These are phyloP conservation scores for Echinometra lucunter DNA, from an alignment of 53 echinoderm and acorn worm species.

Conservation along the genomic window DNA sequence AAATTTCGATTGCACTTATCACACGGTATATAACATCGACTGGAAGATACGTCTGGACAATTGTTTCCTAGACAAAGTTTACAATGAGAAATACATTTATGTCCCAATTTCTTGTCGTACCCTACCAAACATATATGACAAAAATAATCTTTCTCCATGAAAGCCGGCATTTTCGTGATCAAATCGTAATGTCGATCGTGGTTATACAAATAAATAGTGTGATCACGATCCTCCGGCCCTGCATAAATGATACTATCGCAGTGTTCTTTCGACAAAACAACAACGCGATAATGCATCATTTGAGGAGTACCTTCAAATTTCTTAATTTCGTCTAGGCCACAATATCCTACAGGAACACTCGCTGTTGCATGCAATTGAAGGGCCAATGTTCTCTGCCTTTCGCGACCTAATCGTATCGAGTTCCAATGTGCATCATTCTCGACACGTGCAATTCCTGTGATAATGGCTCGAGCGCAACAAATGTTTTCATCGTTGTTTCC, in stretches of 20 bases:
- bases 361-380: not conserved
- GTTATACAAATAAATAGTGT: not conserved
- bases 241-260: constrained; percentile 30
- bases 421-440: not conserved
- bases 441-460: not conserved
- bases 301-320: constrained; percentile 56
- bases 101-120: not conserved
- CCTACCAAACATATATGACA: constrained; percentile 2
- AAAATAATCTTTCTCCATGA: not conserved
- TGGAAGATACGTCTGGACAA: not conserved
- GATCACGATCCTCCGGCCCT: not conserved
- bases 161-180: not conserved
- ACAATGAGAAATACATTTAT: not conserved
- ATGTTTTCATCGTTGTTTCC: not conserved
- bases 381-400: not conserved
- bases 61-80: not conserved
- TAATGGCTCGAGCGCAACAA: not conserved
- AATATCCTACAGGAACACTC: not conserved
- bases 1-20: constrained; percentile 56
- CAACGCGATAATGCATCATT: constrained; percentile 53
- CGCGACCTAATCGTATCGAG: not conserved
- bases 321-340: constrained; percentile 76
- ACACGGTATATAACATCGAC: not conserved
- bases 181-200: not conserved
- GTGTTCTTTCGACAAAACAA: constrained; percentile 72